Conservation (phyloP, 2,113 vertebrate genomes). For the human region GRCh38 chr2:226278501-226279000, state of each 20-base stretch:
- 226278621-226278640: not conserved
- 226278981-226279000: not conserved
- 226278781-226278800: not conserved
- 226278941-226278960: not conserved
- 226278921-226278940: not conserved
- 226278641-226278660: not conserved
- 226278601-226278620: not conserved
- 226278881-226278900: not conserved
- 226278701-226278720: not conserved
- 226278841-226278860: not conserved
- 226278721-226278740: not conserved
- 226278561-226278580: not conserved
- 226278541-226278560: not conserved
- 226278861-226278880: not conserved
- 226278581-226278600: not conserved
- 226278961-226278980: not conserved
- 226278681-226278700: not conserved
- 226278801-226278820: not conserved
- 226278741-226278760: not conserved
- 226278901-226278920: not conserved
- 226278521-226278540: not conserved
- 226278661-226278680: not conserved
- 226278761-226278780: not conserved
- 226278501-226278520: not conserved
- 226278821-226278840: not conserved